A percentile compares a stretch with the other conserved stretches of the same genome.
Evolutionary conservation across 2,888 invertebrate genomes (phyloP).

Genomic region (Chloromyia formosa): DNA sequence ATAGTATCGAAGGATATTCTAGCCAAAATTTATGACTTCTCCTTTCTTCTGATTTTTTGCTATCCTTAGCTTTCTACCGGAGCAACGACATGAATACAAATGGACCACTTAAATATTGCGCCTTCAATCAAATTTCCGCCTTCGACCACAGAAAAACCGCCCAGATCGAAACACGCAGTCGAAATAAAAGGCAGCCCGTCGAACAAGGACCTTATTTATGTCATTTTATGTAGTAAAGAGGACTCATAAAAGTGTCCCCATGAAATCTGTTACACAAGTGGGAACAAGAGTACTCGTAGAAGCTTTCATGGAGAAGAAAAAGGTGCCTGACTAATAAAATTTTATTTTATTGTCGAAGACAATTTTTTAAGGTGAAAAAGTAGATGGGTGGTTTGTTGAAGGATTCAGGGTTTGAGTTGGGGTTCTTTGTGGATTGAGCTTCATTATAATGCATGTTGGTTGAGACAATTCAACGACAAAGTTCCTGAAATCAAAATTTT

Average conservation of each 20-base stretch:
- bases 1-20: background rate
- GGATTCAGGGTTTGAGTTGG: no score
- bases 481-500: no score
- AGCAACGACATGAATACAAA: conserved; percentile 1
- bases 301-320: background rate
- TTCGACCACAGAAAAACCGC: background rate
- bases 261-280: background rate
- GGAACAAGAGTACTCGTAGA: background rate
- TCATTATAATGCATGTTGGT: no score
- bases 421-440: no score
- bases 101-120: conserved; percentile 1
- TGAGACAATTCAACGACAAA: no score
- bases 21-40: background rate
- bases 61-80: background rate
- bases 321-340: conserved; percentile 4
- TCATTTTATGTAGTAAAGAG: background rate
- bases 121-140: conserved; percentile 2
- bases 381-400: no score
- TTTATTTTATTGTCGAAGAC: conserved; percentile 1
- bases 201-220: background rate
- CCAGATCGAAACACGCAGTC: background rate
- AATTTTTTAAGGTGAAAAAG: background rate
- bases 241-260: background rate
- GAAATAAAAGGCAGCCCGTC: background rate
- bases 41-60: background rate